These are phyloP conservation scores for Patella vulgata DNA, from an alignment of 1,140 invertebrate species.

Conservation along the genomic window DNA sequence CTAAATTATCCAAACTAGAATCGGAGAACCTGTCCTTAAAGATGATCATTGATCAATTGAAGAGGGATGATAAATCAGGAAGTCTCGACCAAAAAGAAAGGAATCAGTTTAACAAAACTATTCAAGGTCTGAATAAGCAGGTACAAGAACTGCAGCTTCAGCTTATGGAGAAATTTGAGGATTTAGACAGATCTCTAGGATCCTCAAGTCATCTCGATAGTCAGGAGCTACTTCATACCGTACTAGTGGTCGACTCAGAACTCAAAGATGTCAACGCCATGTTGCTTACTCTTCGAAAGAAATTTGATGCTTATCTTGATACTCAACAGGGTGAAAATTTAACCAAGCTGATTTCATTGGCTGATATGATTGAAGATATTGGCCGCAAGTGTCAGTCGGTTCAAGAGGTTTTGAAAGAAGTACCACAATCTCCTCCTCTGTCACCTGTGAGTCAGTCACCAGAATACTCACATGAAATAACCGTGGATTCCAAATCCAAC, in stretches of 20 bases:
- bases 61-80: conserved; percentile 37
- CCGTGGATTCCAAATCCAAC: conserved; percentile 22
- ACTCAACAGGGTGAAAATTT: conserved; percentile 34
- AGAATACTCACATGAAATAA: conserved; percentile 29
- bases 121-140: conserved; percentile 43
- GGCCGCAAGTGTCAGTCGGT: conserved; percentile 43
- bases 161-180: conserved; percentile 27
- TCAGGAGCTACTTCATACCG: conserved; percentile 46
- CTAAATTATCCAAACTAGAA: conserved; percentile 42
- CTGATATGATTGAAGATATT: conserved; percentile 44
- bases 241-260: conserved; percentile 46
- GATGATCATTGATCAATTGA: conserved; percentile 49
- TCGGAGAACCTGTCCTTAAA: conserved; percentile 44
- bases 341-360: conserved; percentile 26
- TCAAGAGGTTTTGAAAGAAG: conserved; percentile 48
- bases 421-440: conserved; percentile 7
- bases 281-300: conserved; percentile 37
- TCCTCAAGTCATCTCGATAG: conserved; percentile 12
- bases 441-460: background rate
- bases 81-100: conserved; percentile 29
- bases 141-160: conserved; percentile 38
- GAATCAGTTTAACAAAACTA: conserved; percentile 39
- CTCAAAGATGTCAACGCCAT: conserved; percentile 47
- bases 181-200: background rate
- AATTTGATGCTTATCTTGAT: conserved; percentile 39